phyloP scores from a whole-genome alignment of 1,140 invertebrate genomes.

The Hirudo medicinalis region DNA sequence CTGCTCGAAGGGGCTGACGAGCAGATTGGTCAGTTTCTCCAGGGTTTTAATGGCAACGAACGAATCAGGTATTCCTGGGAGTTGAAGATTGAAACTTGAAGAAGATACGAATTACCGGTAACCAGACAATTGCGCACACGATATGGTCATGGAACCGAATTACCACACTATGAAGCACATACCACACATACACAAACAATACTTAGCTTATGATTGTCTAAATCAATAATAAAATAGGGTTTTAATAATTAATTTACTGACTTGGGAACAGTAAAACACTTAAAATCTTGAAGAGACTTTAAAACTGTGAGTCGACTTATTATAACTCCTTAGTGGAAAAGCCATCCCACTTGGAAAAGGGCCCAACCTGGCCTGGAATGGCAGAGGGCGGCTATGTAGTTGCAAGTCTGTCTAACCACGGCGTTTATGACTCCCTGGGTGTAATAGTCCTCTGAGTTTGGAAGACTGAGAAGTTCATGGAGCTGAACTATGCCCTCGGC shows the following conservation, averaged over 20 bases:
- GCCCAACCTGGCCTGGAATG: slow-evolving; percentile 8
- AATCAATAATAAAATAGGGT: no score
- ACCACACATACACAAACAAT: no score
- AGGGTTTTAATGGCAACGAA: slow-evolving; percentile 36
- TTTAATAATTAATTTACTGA: no score
- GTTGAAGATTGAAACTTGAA: neutral
- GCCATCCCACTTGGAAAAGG: neutral
- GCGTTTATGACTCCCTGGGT: neutral
- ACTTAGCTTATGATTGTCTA: no score
- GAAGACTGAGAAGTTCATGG: neutral
- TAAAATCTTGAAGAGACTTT: no score
- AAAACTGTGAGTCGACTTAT: no score
- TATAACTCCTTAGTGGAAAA: no score
- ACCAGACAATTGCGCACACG: no score
- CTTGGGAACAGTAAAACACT: no score
- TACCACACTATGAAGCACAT: no score
- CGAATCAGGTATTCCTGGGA: slow-evolving; percentile 36
- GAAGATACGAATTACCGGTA: no score
- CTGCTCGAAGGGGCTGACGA: slow-evolving; percentile 29
- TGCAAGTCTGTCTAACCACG: neutral
- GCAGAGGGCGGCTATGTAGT: slow-evolving; percentile 14
- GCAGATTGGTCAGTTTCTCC: slow-evolving; percentile 31
- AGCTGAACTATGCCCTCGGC: slow-evolving; percentile 2
- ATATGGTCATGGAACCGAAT: no score
- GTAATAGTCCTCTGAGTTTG: neutral